Base-by-base conservation (phyloP, 2,113 vertebrate species). In the Aegotheles bennettii region DNA sequence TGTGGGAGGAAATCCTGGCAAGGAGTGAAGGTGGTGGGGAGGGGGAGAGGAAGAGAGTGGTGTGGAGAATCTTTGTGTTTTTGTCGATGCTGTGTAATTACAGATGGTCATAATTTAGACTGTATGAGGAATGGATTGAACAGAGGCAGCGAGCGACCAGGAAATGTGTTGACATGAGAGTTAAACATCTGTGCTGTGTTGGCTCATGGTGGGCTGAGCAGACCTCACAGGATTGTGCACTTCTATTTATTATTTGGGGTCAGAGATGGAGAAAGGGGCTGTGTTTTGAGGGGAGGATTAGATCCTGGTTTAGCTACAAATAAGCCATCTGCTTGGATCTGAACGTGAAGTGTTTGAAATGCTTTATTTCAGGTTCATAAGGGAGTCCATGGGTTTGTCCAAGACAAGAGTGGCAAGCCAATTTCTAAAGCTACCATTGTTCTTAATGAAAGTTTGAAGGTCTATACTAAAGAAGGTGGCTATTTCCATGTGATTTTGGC, bases 401-500 rank as follows among this genome's bases (percentile, higher is more conserved):
- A 97, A 95, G 99, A 99, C 95, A 99, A 98, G 94, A 99, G 96
- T 54, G 99, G 99, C 74, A 99, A 99, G 92, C 98, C 99, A 14
- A 98, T 99, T 60, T 97, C 98, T 61, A 99, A 99, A 65, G 99
- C 99, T 10, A 95, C 98, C 84, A 98, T 99, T 74, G 97, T 99
- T 20, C 92, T 99, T 82, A 99, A 99, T 25, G 98, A 98, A 61
- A 98, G 98, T 20, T 96, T 99, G 83, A 98, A 96, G 69, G 97
- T 99, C 15, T 98, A 95, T 64, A 98, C 98, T 11, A 95, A 96
- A 85, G 98, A 99, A 70, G 99, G 98, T 7, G 99, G 99, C 10
- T 99, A 99, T 95, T 99, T 99, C 97, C 99, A 99, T 1, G 98
- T 99, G 2, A 97, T 99, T 10, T 95, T 99, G 95, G 98, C 98